Evolutionary conservation across 2,797 vertebrate species (phyloP), one percentile per base, ranked within the genome.

Genomic region (Xiphorhynchus erythropygius): DNA sequence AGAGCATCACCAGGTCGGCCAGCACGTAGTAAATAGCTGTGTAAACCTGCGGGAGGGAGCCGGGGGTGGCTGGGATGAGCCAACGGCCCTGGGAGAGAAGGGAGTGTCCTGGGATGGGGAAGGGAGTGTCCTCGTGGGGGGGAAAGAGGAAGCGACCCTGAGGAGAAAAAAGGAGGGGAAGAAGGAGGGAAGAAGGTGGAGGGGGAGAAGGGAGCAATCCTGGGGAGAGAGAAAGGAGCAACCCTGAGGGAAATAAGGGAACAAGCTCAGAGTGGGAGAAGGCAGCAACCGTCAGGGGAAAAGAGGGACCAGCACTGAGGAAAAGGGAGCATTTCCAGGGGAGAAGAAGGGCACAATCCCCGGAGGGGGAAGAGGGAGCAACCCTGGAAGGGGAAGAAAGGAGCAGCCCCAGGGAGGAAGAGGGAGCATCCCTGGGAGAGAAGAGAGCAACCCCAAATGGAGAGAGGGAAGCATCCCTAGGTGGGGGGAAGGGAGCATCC

Each of bases 21-120:
- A 98, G 2, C 55, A 99, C 98, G 0, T 99, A 99, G 96, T 99
- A 99, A 79, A 99, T 41, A 0, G 99, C 99, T 0, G 99, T 99
- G 96, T 99, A 99, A 16, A 97, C 98, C 99, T 97, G 90, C 0
- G 0, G 68, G 79, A 49, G 87, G 68, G 57, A 39, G 22, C 12
- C 41, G 23, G 15, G 32, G 11, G 22, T 9, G 17, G 10, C 37
- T 4, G 18, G 49, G 32, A 52, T 22, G 22, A 56, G 69, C n/a
- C 32, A 41, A 46, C 14, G n/a, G 15, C 46, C 24, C 5, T 1
- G 18, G 44, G 49, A 30, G 32, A 37, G 27, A 62, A 57, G 46
- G 59, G 46, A 52, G 46, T 15, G 55, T 9, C n/a, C 55, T 23
- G 55, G 55, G 55, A 50, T 47, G 46, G 49, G 49, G 27, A 49